Base-by-base conservation (phyloP, 2,797 vertebrate species). In the Mareca strepera region DNA sequence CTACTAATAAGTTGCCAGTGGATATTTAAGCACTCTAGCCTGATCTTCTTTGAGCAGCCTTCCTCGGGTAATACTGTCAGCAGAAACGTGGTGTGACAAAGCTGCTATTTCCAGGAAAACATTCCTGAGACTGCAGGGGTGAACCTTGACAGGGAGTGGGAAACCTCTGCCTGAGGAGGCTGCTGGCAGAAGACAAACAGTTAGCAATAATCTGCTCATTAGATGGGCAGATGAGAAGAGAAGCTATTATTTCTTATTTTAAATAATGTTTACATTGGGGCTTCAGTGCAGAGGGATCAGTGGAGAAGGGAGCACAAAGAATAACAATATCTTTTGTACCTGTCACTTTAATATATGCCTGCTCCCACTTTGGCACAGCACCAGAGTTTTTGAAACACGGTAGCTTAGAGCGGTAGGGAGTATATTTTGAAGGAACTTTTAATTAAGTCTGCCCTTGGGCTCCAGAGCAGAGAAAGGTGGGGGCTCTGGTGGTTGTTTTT, bases 371-470 rank as follows among this genome's bases (percentile, higher is more conserved):
- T 97, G 96, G 95, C 97, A 91, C 64, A 35, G 84, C 89, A 96
- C 96, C 94, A 96, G 85, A 39, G 87, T 59, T 92, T 95, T 96
- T 95, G 91, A 96, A 95, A 94, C 89, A 28, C 93, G 53, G 85
- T 69, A 92, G 87, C 92, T 95, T 59, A 39, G 85, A 96, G 95
- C 83, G 2, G 73, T 82, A 68, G 94, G 96, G 93, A 96, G 96
- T 67, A 84, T 91, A 84, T 96, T 96, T 95, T 95, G 94, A 94
- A 94, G 92, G 56, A 95, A 96, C 79, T 93, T 97, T 96, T 97
- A 97, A 97, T 97, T 97, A 97, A 96, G 58, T 94, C 86, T 96
- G 93, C 93, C 96, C 83, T 93, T 96, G 88, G 91, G 94, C 93
- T 95, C 20, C 72, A 52, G 89, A 90, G 53, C 70, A 93, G 73